Conservation (phyloP, 2,797 vertebrate genomes). For the Silurus aristotelis region DNA sequence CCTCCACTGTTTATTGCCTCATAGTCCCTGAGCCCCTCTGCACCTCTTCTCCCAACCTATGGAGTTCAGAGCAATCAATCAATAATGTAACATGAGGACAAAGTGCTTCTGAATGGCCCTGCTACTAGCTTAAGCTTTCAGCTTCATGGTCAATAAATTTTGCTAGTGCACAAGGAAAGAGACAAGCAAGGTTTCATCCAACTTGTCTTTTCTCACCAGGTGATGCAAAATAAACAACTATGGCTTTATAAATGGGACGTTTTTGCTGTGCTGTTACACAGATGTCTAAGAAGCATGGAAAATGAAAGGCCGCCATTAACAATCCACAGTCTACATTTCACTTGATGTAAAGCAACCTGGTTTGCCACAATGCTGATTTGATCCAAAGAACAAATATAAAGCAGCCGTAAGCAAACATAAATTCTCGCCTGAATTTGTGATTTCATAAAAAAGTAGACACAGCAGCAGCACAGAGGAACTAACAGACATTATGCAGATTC, state of each 20-base stretch:
- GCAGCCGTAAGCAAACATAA: constrained; percentile 2
- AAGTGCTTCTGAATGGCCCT: constrained; percentile 35
- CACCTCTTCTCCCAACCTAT: constrained; percentile 20
- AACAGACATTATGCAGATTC: neutral
- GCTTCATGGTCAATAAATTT: constrained; percentile 45
- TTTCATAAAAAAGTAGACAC: neutral
- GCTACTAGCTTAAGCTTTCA: constrained; percentile 37
- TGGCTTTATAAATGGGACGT: neutral
- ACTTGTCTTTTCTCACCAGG: neutral
- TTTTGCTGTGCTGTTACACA: constrained; percentile 1
- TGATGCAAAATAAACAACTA: neutral
- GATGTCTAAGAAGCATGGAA: neutral
- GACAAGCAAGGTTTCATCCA: constrained; percentile 41
- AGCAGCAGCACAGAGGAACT: neutral
- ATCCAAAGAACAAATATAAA: constrained; percentile 6
- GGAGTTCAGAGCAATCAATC: constrained; percentile 46
- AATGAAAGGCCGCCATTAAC: neutral
- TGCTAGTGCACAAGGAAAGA: constrained; percentile 28
- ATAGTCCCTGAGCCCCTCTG: constrained; percentile 28
- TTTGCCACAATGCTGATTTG: neutral
- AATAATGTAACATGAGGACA: constrained; percentile 49
- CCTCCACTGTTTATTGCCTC: constrained; percentile 41
- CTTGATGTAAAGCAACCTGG: neutral
- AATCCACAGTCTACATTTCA: neutral
- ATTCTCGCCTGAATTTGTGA: neutral